Base-by-base conservation (phyloP, 2,888 invertebrate genomes). In the Epirrhoe tristata region DNA sequence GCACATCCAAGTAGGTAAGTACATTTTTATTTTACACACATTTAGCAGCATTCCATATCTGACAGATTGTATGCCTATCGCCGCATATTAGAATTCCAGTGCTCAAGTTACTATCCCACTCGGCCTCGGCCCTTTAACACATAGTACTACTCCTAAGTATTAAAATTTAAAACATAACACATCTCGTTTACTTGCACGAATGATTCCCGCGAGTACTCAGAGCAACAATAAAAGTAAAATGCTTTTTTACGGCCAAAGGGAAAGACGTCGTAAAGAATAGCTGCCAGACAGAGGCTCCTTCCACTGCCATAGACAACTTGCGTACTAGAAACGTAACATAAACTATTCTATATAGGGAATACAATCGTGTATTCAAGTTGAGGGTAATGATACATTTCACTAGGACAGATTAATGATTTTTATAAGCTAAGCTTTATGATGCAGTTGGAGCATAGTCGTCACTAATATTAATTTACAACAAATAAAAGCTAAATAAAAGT, bases 231-330 rank as follows among this genome's bases (percentile, higher is more conserved):
- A 73, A 73, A 71, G 66, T 57, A 69, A 70, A 74, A 74, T 66
- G 70, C 60, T 74, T 71, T 74, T 70, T 74, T 73, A 70, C 60
- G 62, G 69, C 66, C 64, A 14, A 39, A 63, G 66, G 69, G 72
- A 69, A 68, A 65, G 69, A 64, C 65, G 64, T 73, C 74, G 70
- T 73, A 73, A 74, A 73, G 70, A 74, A 72, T 67, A 70, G 69
- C 73, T 74, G 73, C 74, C 73, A 66, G 70, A 64, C 66, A 48
- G 58, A 63, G 66, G 53, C 58, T 62, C 48, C 64, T 64, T 66
- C 67, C 70, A 73, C 69, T 60, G 72, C 67, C 65, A 57, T 58
- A 57, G 65, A 17, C 39, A 63, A 50, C 17, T 56, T 32, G 39
- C 55, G 6, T 1, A 53, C 39, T 34, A 56, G 51, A 53, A 52